Percentiles rank a stretch among this genome's conserved stretches.
These are phyloP conservation scores for Sarcophaga carnaria DNA, from an alignment of 2,888 invertebrate genomes.

Conservation along the genomic window DNA sequence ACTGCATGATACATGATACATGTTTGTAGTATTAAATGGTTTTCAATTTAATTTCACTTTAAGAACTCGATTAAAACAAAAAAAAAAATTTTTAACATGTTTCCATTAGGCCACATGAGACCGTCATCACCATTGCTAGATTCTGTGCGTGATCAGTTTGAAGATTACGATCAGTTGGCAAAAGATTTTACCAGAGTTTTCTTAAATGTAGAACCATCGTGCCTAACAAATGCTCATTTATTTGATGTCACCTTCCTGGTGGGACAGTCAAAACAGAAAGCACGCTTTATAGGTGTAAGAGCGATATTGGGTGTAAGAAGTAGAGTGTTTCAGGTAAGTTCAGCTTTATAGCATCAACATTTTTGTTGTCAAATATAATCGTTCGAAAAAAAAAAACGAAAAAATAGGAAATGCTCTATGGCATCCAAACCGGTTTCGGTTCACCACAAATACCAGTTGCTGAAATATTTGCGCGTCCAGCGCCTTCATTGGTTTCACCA, in stretches of 20 bases:
- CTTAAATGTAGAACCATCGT: constrained; percentile 91
- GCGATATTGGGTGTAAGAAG: constrained; percentile 95
- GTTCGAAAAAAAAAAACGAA: not conserved
- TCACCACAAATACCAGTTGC: constrained; percentile 96
- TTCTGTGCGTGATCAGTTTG: constrained; percentile 95
- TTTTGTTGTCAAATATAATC: not conserved
- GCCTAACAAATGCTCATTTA: constrained; percentile 89
- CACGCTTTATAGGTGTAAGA: constrained; percentile 93
- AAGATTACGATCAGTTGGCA: constrained; percentile 95
- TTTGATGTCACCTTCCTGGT: constrained; percentile 96
- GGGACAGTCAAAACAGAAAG: constrained; percentile 95
- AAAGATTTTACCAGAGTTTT: constrained; percentile 96
- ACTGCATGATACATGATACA: constrained; percentile 44
- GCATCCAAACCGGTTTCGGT: constrained; percentile 95
- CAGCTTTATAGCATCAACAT: not conserved
- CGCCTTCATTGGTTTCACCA: constrained; percentile 92
- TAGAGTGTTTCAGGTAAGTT: constrained; percentile 84
- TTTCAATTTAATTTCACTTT: not conserved
- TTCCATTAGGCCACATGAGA: constrained; percentile 89
- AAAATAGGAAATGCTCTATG: constrained; percentile 93
- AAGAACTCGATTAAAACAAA: constrained; percentile 6
- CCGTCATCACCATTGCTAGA: constrained; percentile 95
- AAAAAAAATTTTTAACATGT: constrained; percentile 4
- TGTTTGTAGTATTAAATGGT: constrained; percentile 13
- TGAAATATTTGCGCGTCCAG: constrained; percentile 92